Base-by-base conservation (phyloP, 1,140 invertebrate species). In the Pomacea maculata region DNA sequence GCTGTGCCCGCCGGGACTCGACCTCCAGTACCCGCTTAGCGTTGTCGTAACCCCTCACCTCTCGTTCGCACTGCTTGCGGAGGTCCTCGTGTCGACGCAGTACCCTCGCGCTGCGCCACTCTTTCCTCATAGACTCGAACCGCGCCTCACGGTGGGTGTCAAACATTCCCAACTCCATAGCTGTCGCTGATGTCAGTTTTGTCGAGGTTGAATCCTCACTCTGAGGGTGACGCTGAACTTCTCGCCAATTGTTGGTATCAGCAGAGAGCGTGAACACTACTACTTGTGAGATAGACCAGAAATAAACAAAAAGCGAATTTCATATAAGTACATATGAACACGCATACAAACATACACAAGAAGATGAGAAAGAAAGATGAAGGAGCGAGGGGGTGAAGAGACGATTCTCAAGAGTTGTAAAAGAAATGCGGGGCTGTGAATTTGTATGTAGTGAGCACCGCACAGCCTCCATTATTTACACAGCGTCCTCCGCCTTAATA, bases 61-160 rank as follows among this genome's bases (percentile, higher is more conserved):
- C 79, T 21, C 52, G 74, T 64, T 80, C 79, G n/a, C 79, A 80
- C 79, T 80, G 79, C 57, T 75, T 80, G 64, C 79, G 79, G 19
- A 80, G 79, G 73, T 80, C 79, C n/a, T 80, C 79, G 61, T 80
- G 79, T 45, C 79, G 79, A 25, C 72, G 57, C 19, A 80, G 72
- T 34, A 80, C 72, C 34, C 57, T 45, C 0, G 79, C 72, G 25
- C 71, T 67, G n/a, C 72, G 79, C 54, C 71, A 54, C 63, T 80
- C 57, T 29, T 71, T 70, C 14, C 79, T 12, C 79, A 80, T 80
- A 5, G 79, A 80, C 61, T 80, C 79, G 21, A 80, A 68, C 61
- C 29, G 57, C 34, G 79, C 79, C 52, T 78, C 75, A 57, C 68
- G 75, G 70, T 72, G 64, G 15, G 80, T 77, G 75, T 73, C 75